Evolutionary conservation across 2,113 vertebrate genomes (phyloP), one percentile per base, ranked within the genome.

Genomic region (Carassius gibelio): DNA sequence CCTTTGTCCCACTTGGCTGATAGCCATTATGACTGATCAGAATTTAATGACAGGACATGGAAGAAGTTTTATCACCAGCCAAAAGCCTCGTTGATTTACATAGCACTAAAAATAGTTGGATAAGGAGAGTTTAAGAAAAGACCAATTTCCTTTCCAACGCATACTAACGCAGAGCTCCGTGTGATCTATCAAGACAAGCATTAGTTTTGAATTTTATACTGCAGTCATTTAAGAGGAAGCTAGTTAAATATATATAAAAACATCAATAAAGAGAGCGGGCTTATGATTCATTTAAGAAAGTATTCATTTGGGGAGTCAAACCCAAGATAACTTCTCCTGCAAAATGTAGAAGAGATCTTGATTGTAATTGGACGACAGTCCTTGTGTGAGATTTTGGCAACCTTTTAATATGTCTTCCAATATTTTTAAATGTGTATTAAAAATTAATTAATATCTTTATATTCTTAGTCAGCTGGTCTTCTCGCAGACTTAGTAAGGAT

Each of bases 101-200:
- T 92, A 94, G 93, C 94, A 94, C 94, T 95, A 95, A 95, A 95
- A 94, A 95, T 95, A 95, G 94, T 95, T 95, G 91, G 93, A 91
- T 94, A 93, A 94, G 91, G 94, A 92, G 91, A 93, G 91, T 93
- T 94, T 94, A 95, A 95, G 91, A 93, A 92, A 91, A 94, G 91
- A 93, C 90, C 92, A 91, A 94, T 95, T 95, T 95, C 94, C 93
- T 93, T 90, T 90, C 89, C 88, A 89, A 91, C 90, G 90, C 93
- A 90, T 89, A 93, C 93, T 93, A 91, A 94, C 92, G 94, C 91
- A 87, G 88, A 91, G 89, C 92, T 91, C 84, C 45, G 84, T 84
- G 83, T 86, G 86, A 94, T 95, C 91, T 89, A 94, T 95, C 94
- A 94, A 91, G 89, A 91, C 88, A 89, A 93, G 92, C 91, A 93